Conservation (phyloP, 1,140 invertebrate genomes). For the Ips nitidus region DNA sequence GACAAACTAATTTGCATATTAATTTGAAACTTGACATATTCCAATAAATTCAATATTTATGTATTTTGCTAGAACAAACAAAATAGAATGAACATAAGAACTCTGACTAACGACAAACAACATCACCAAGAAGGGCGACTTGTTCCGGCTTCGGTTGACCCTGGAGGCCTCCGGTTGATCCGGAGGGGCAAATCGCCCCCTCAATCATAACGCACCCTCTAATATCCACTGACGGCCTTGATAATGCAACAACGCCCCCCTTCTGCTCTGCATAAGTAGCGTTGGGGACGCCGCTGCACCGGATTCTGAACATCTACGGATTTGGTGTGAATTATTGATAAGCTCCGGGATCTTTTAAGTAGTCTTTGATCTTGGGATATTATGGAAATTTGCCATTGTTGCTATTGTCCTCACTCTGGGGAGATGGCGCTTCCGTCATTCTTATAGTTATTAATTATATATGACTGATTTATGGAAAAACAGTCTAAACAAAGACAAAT, state of each 20-base stretch:
- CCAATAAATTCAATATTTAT: too few relatives aligned
- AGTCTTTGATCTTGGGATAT: slow-evolving; percentile 23
- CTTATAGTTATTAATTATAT: neutral
- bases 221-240: slow-evolving; percentile 52
- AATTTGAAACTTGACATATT: too few relatives aligned
- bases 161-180: slow-evolving; percentile 43
- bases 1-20: too few relatives aligned
- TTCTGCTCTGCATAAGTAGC: slow-evolving; percentile 43
- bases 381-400: slow-evolving; percentile 10
- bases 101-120: slow-evolving; percentile 18
- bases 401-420: neutral
- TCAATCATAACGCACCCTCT: slow-evolving; percentile 54
- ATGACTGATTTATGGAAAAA: too few relatives aligned
- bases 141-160: slow-evolving; percentile 47
- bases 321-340: slow-evolving; percentile 31
- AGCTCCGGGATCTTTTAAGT: slow-evolving; percentile 12
- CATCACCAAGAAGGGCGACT: slow-evolving; percentile 34
- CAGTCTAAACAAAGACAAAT: too few relatives aligned
- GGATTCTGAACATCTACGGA: slow-evolving; percentile 20
- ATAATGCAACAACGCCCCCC: slow-evolving; percentile 50
- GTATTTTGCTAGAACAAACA: too few relatives aligned
- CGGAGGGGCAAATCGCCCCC: slow-evolving; percentile 45
- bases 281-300: slow-evolving; percentile 20
- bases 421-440: neutral
- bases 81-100: neutral